phyloP scores from a whole-genome alignment of 1,140 invertebrate species.

The Ips typographus region DNA sequence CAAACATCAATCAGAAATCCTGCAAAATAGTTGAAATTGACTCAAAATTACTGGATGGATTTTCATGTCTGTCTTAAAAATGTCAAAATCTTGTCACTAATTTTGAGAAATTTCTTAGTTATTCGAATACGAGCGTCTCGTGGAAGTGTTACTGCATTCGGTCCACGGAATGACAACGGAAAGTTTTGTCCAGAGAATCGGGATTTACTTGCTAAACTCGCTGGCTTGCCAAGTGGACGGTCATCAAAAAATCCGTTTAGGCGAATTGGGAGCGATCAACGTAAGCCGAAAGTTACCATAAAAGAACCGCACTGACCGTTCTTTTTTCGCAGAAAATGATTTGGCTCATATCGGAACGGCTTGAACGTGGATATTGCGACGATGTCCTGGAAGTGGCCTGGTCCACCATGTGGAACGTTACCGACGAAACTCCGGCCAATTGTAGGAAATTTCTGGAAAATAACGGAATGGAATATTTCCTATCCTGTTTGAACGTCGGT shows the following conservation, averaged over 20 bases:
- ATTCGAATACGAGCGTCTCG: constrained; percentile 88
- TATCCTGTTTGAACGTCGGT: constrained; percentile 75
- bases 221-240: constrained; percentile 95
- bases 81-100: constrained; percentile 12
- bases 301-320: constrained; percentile 15
- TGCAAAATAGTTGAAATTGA: too few relatives aligned
- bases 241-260: constrained; percentile 85
- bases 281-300: constrained; percentile 54
- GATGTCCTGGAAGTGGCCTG: constrained; percentile 96
- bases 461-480: constrained; percentile 84
- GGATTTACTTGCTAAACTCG: constrained; percentile 92
- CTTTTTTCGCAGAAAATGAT: constrained; percentile 76
- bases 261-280: constrained; percentile 84
- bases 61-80: neutral
- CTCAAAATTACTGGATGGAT: too few relatives aligned
- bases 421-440: constrained; percentile 93
- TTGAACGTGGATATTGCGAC: constrained; percentile 77
- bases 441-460: constrained; percentile 86
- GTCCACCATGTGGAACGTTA: constrained; percentile 98
- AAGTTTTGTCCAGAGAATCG: constrained; percentile 90
- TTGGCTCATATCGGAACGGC: constrained; percentile 74
- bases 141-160: constrained; percentile 81
- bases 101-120: constrained; percentile 58
- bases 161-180: constrained; percentile 80
- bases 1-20: too few relatives aligned